Percentiles rank a stretch among this genome's conserved stretches.
These are phyloP conservation scores for Malthinus seriepunctatus DNA, from an alignment of 2,888 invertebrate species.

Conservation along the genomic window DNA sequence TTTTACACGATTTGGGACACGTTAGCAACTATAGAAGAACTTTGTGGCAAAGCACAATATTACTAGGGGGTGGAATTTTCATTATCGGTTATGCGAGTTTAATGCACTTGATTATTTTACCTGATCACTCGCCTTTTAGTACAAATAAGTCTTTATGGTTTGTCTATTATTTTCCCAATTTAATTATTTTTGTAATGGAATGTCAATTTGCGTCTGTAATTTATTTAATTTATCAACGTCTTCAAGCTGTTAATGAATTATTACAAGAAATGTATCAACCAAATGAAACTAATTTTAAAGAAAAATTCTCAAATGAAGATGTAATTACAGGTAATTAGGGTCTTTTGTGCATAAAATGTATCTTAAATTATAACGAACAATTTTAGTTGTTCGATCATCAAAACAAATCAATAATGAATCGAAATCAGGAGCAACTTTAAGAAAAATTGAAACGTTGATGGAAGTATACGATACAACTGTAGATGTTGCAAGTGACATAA, in stretches of 20 bases:
- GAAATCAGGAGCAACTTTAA: not conserved
- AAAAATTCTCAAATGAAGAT: not conserved
- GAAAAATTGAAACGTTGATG: constrained; percentile 31
- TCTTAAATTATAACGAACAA: too few species aligned
- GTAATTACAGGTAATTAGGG: not conserved
- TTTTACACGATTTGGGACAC: constrained; percentile 15
- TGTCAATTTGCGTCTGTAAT: constrained; percentile 21
- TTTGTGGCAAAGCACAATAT: constrained; percentile 17
- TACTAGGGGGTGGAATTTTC: constrained; percentile 13
- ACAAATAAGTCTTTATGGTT: constrained; percentile 15
- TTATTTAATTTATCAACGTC: constrained; percentile 19
- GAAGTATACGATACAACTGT: constrained; percentile 33
- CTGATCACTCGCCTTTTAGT: constrained; percentile 5
- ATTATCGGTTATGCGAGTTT: constrained; percentile 10
- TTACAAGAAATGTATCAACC: constrained; percentile 13
- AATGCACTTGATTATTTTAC: constrained; percentile 7
- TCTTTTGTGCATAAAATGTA: too few species aligned
- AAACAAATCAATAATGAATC: not conserved
- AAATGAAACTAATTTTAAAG: not conserved
- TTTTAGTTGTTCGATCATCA: not conserved
- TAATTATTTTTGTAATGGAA: constrained; percentile 21
- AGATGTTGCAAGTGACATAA: constrained; percentile 31
- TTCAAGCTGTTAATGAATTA: constrained; percentile 14
- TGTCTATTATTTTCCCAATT: constrained; percentile 21
- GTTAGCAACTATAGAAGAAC: constrained; percentile 12